Evolutionary conservation across 2,888 invertebrate species (phyloP).

Genomic region (Salpingus planirostris): DNA sequence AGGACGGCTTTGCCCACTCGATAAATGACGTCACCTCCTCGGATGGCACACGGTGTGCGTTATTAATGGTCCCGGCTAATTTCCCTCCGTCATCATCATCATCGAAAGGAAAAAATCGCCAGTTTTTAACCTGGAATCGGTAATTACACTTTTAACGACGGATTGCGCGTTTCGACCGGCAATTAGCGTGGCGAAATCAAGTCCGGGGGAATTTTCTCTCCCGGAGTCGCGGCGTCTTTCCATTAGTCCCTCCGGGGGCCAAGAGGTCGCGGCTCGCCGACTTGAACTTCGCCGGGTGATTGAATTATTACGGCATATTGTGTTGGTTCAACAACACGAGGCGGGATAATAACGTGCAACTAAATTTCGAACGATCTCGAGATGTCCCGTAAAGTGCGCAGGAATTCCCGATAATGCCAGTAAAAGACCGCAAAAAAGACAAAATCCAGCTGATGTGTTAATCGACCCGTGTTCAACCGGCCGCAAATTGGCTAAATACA

Average conservation of each 20-base stretch:
- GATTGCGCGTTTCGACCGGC: constrained; percentile 2
- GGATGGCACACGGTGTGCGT: constrained; percentile 2
- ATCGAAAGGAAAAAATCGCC: not conserved
- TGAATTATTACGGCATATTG: constrained; percentile 12
- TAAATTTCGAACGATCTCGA: no score
- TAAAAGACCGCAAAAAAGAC: no score
- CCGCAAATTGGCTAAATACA: no score
- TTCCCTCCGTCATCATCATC: not conserved
- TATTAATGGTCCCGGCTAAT: constrained; percentile 1
- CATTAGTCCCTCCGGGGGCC: constrained; percentile 4
- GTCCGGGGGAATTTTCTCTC: no score
- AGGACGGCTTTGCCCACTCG: constrained; percentile 12
- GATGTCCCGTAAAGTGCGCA: no score
- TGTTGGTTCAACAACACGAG: constrained; percentile 3
- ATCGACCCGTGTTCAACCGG: no score
- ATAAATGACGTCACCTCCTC: constrained; percentile 7
- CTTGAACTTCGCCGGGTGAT: constrained; percentile 11
- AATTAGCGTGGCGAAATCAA: no score
- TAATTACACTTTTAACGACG: not conserved
- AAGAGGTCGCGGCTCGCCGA: constrained; percentile 11
- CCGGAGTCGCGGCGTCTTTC: constrained; percentile 4
- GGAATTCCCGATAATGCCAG: no score
- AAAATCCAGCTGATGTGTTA: no score
- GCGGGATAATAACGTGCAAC: no score
- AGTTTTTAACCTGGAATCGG: not conserved